Evolutionary conservation across 1,140 invertebrate species (phyloP), one percentile per base, ranked within the genome.

Genomic region (Eumaeus atala): DNA sequence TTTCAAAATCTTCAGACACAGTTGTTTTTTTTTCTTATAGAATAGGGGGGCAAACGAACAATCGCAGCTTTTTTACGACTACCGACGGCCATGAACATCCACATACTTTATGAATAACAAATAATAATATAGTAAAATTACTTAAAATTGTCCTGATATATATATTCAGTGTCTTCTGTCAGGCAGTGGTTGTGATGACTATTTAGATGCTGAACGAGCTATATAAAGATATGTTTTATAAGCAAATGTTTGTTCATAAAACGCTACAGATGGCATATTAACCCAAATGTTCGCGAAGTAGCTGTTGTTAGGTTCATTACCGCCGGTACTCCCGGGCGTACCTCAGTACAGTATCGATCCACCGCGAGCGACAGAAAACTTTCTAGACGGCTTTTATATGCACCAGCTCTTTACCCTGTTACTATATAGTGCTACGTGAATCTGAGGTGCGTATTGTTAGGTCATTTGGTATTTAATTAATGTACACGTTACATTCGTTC

Each of bases 341-440:
- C 75, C 70, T 77, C 73, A 62, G 63, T 66, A 64, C 65, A 58
- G 68, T 84, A 83, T 83, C 77, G 84, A 88, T 87, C 83, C 69
- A 48, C 62, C 64, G 69, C 75, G 70, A 83, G 81, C 84, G 76
- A 79, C 81, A 81, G 80, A 82, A 84, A 88, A 88, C 87, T 88
- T 87, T 88, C 84, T 84, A 88, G 87, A 88, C 87, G 79, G 83
- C 83, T 88, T 88, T 88, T 88, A 87, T 87, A 87, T 88, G 86
- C 84, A 85, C 72, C 78, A 66, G 72, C 76, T 77, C 74, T 84
- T 79, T 79, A 74, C 66, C 68, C 70, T 66, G 64, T 64, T 65
- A 72, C 68, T 78, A 81, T 77, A 74, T 60, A 51, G 63, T 64
- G 62, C 64, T 72, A 76, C 71, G 70, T 74, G 72, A 59, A 64